These are phyloP conservation scores for Aptenodytes patagonicus DNA, from an alignment of 2,113 vertebrate genomes.

Conservation along the genomic window DNA sequence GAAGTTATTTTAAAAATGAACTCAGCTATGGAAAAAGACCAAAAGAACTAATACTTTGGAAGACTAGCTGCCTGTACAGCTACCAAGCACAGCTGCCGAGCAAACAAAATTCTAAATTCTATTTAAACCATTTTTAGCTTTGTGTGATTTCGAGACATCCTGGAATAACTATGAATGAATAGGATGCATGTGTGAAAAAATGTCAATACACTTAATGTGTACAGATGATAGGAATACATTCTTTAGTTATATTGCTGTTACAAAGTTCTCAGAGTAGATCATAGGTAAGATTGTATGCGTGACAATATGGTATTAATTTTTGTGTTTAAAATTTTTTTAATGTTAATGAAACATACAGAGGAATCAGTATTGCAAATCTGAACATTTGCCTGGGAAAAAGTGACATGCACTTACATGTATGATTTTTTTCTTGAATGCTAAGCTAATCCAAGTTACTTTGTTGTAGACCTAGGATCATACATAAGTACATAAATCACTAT, in stretches of 20 bases:
- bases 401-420: background rate
- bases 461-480: background rate
- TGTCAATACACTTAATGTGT: background rate
- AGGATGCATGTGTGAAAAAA: background rate
- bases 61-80: background rate
- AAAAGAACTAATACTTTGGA: background rate
- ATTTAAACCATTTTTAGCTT: background rate
- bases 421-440: background rate
- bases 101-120: background rate
- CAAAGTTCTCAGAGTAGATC: background rate
- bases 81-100: background rate
- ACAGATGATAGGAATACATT: background rate
- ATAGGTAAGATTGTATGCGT: background rate
- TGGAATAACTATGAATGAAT: background rate
- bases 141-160: background rate
- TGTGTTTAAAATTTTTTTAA: background rate
- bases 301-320: background rate
- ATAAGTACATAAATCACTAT: background rate
- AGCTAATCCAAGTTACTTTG: background rate
- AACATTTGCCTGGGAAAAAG: background rate
- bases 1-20: slow-evolving; percentile 1
- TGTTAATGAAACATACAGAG: background rate
- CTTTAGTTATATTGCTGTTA: background rate
- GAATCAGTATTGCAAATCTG: background rate
- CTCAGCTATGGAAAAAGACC: background rate